These are phyloP conservation scores for Nesometra sesokonis DNA, from an alignment of 35 echinoderm and acorn worm species.

Conservation along the genomic window DNA sequence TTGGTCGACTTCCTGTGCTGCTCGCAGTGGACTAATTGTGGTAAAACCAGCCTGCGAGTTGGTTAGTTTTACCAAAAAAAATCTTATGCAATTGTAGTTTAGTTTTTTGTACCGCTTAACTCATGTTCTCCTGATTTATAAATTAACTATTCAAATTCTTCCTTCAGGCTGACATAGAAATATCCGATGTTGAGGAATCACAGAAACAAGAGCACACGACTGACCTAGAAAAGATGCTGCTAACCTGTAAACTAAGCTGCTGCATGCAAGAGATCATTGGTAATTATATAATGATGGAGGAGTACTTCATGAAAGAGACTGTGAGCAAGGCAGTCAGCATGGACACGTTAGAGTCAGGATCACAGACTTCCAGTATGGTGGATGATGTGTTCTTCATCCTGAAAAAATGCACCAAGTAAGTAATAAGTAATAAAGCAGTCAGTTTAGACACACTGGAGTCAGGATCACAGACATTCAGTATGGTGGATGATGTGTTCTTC, in stretches of 20 bases:
- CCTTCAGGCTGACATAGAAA: conserved; percentile 81
- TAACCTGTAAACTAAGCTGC: conserved; percentile 65
- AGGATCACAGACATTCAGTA: conserved; percentile 81
- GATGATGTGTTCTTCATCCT: conserved; percentile 93
- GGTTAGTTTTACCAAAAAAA: too few species aligned
- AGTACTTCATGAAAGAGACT: conserved; percentile 96
- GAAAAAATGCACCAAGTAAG: conserved; percentile 96
- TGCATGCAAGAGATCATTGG: conserved; percentile 95
- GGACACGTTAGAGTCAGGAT: conserved; percentile 67
- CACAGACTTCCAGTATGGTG: conserved; percentile 93
- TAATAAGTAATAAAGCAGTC: background rate
- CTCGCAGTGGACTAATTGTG: too few species aligned
- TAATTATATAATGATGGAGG: conserved; percentile 97
- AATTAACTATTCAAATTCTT: background rate
- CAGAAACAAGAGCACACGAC: conserved; percentile 22
- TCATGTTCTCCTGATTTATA: too few species aligned
- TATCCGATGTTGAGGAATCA: conserved; percentile 41
- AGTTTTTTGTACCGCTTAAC: too few species aligned
- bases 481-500: conserved; percentile 97
- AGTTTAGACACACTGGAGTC: conserved; percentile 74
- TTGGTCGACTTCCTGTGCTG: too few species aligned
- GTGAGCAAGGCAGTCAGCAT: conserved; percentile 89
- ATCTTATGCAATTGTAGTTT: too few species aligned
- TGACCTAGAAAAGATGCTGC: conserved; percentile 58
- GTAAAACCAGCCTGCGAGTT: too few species aligned